Evolutionary conservation across 2,797 vertebrate species (phyloP).

Genomic region (Poeciliopsis turneri): DNA sequence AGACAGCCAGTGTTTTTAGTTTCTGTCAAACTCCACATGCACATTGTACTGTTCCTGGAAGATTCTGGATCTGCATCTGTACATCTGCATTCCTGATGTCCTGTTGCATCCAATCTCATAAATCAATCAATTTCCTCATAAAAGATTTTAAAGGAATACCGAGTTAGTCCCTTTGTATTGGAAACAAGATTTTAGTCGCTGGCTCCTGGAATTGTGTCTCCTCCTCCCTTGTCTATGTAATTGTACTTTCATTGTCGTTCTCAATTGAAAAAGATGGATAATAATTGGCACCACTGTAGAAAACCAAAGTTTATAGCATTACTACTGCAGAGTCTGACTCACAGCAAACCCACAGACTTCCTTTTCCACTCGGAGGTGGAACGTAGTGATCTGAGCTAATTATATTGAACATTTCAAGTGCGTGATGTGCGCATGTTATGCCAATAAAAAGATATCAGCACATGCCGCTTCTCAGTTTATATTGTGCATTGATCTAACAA

Average conservation of each 20-base stretch:
- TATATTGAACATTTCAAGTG: conserved; percentile 28
- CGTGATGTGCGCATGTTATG: conserved; percentile 8
- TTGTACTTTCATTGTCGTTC: not conserved
- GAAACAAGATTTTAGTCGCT: conserved; percentile 27
- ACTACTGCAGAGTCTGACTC: conserved; percentile 21
- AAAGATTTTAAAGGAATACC: conserved; percentile 52
- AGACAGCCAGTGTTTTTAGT: conserved; percentile 33
- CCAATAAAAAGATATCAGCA: conserved; percentile 9
- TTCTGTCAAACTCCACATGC: conserved; percentile 26
- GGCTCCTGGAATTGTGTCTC: conserved; percentile 29
- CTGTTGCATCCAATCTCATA: conserved; percentile 44
- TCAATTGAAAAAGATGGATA: not conserved
- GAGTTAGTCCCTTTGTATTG: conserved; percentile 24
- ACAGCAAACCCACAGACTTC: conserved; percentile 12
- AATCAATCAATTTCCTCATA: conserved; percentile 64
- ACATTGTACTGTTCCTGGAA: conserved; percentile 30
- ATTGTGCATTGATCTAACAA: conserved; percentile 23
- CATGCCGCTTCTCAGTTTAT: conserved; percentile 21
- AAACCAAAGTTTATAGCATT: conserved; percentile 32
- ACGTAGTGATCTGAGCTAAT: conserved; percentile 38
- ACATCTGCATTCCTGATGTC: conserved; percentile 62
- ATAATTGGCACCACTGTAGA: not conserved
- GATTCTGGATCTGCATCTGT: conserved; percentile 26
- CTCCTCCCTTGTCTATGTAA: not conserved
- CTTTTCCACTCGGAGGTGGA: conserved; percentile 19